Evolutionary conservation across 2,797 vertebrate genomes (phyloP), one percentile per base, ranked within the genome.

Genomic region (Sebastes cheni): DNA sequence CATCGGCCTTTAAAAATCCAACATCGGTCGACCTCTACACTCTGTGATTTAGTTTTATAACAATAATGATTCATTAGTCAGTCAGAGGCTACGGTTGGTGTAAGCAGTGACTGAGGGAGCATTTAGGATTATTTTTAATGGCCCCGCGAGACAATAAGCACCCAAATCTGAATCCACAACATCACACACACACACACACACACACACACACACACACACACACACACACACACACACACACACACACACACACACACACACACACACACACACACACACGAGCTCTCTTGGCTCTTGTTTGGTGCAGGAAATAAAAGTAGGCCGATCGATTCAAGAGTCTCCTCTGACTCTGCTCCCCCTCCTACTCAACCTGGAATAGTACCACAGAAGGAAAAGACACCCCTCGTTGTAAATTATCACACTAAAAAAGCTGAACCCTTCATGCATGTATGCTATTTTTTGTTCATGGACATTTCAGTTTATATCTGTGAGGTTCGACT

Each of bases 251-350:
- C 62, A 66, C 27, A 66, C 27, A 42, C 58, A 30, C 62, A 66
- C 27, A 66, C 27, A 42, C 58, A 32, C 58, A 66, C 27, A 42
- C 58, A 27, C 25, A 27, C 25, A 27, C 25, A n/a, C 36, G 10
- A 42, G 58, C 72, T 67, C 70, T 79, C 65, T 50, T 61, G 77
- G 68, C 59, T 83, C 77, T 65, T 65, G 62, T 88, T 86, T 82
- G 85, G 70, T 86, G 85, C 85, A 89, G 82, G 76, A 91, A 89
- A 89, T 80, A 89, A 85, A 90, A 88, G 70, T 74, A 75, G 84
- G 84, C 75, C 64, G 54, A 88, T 88, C 62, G 69, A 89, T 90
- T 86, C 52, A 56, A 81, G 71, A 85, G 77, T 79, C 59, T 85
- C 75, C 67, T 72, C 67, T 65, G 70, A 90, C 79, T 86, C 85